Percentiles rank a stretch among this genome's conserved stretches.
phyloP scores from a whole-genome alignment of 2,888 invertebrate species.

The Volucella inflata region DNA sequence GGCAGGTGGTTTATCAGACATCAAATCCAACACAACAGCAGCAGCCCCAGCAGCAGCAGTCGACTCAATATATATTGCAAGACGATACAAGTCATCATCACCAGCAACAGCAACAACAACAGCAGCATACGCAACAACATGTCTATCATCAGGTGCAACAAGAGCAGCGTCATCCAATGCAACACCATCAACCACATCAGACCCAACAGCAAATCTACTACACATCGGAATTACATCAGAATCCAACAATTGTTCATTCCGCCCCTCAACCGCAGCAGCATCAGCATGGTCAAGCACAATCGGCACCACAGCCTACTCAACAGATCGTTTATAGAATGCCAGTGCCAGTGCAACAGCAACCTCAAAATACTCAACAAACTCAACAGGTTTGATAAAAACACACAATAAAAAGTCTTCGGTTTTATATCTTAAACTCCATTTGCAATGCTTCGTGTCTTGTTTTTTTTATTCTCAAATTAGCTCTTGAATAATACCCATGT shows the following conservation, averaged over 20 bases:
- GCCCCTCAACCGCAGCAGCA: conserved; percentile 77
- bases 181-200: conserved; percentile 77
- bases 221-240: conserved; percentile 77
- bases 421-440: background rate
- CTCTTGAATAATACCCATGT: conserved; percentile 81
- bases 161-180: conserved; percentile 73
- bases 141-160: conserved; percentile 79
- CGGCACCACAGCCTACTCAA: conserved; percentile 75
- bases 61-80: conserved; percentile 76
- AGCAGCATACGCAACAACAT: conserved; percentile 78
- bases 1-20: conserved; percentile 84
- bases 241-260: conserved; percentile 77
- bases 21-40: conserved; percentile 77
- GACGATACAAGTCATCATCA: conserved; percentile 79
- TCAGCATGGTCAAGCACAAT: conserved; percentile 78
- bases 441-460: background rate
- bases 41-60: conserved; percentile 78
- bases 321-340: conserved; percentile 76
- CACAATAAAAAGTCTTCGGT: background rate
- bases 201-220: conserved; percentile 75
- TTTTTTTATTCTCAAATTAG: conserved; percentile 57
- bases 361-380: conserved; percentile 72
- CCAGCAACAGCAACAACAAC: conserved; percentile 78
- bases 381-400: conserved; percentile 71
- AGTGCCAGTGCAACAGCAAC: conserved; percentile 66